phyloP scores from a whole-genome alignment of 2,113 vertebrate species.

The Oncorhynchus nerka region DNA sequence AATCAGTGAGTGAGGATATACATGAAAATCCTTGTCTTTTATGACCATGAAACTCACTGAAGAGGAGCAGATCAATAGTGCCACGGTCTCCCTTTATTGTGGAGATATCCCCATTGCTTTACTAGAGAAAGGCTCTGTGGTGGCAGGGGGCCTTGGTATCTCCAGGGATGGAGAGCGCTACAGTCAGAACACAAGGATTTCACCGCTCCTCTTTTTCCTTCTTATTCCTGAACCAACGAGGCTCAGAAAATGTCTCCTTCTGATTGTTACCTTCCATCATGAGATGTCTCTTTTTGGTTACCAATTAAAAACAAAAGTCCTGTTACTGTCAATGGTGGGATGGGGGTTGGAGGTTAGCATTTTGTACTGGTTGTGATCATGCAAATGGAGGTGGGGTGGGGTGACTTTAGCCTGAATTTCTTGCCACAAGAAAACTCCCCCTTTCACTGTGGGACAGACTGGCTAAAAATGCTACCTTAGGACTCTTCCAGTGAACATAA shows the following conservation, averaged over 20 bases:
- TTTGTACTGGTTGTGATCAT: background rate
- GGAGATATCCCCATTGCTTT: background rate
- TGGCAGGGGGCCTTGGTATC: too few relatives aligned
- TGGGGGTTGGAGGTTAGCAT: background rate
- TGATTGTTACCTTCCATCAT: background rate
- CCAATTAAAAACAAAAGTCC: conserved; percentile 11
- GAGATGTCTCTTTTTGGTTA: conserved; percentile 18
- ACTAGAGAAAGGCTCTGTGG: background rate
- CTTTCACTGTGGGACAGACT: background rate
- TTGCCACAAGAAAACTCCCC: background rate
- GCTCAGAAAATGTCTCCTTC: background rate
- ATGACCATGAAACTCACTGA: background rate
- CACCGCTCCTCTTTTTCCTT: conserved; percentile 80
- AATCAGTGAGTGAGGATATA: conserved; percentile 63
- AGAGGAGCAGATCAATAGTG: background rate
- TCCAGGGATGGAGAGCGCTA: background rate
- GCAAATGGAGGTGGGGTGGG: background rate
- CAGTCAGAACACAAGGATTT: conserved; percentile 70
- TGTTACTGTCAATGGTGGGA: background rate
- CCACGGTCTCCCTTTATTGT: background rate
- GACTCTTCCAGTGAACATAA: background rate
- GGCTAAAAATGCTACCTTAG: background rate
- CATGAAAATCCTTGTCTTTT: conserved; percentile 8
- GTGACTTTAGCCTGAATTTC: background rate
- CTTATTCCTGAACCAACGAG: background rate